Evolutionary conservation across 2,888 invertebrate species (phyloP).

Genomic region (Cerceris ruficornis): DNA sequence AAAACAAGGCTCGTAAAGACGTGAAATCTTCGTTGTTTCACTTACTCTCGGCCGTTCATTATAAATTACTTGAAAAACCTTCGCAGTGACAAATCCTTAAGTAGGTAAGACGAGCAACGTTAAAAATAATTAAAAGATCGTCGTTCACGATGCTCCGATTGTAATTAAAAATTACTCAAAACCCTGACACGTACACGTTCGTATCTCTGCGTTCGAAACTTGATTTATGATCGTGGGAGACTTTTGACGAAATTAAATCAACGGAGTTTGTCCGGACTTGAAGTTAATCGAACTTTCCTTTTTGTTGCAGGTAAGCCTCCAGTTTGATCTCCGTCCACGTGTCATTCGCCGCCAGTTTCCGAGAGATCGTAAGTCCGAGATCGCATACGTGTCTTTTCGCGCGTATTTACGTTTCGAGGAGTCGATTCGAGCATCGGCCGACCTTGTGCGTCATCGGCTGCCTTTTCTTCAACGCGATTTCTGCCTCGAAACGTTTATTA

Average conservation of each 20-base stretch:
- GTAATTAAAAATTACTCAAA: no score
- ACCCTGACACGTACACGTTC: background rate
- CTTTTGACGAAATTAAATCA: background rate
- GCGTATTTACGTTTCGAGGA: constrained; percentile 43
- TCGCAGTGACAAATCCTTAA: no score
- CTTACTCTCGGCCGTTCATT: no score
- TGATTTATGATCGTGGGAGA: background rate
- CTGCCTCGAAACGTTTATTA: constrained; percentile 24
- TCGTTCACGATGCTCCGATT: background rate
- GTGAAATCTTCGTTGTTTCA: no score
- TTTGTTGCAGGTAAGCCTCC: constrained; percentile 61
- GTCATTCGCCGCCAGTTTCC: constrained; percentile 3
- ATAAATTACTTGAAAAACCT: no score
- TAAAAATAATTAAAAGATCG: no score
- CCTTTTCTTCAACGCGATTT: constrained; percentile 33
- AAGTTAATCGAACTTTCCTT: constrained; percentile 16
- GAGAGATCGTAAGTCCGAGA: constrained; percentile 39
- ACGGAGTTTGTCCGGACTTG: background rate
- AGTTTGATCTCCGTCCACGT: constrained; percentile 28
- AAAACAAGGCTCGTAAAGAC: no score
- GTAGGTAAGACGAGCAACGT: no score
- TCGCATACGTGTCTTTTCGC: constrained; percentile 16
- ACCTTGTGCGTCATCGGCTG: constrained; percentile 36
- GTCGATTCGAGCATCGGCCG: constrained; percentile 27
- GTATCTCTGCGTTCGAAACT: background rate